These are phyloP conservation scores for Alviniconcha marisindica DNA, from an alignment of 1,140 invertebrate genomes.

Conservation along the genomic window DNA sequence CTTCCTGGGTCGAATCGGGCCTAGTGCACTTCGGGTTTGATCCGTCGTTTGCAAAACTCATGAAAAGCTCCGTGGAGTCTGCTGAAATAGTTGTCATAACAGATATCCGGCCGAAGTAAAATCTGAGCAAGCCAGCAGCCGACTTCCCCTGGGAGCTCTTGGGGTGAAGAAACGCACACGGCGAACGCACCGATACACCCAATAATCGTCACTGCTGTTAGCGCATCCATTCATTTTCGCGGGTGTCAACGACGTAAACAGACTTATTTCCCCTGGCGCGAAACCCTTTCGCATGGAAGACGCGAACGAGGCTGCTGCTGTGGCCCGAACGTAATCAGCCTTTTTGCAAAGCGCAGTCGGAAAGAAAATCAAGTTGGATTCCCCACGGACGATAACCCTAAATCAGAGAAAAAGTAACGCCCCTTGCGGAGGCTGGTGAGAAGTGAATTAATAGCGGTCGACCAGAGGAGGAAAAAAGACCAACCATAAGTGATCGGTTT, in stretches of 20 bases:
- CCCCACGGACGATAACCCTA: conserved; percentile 32
- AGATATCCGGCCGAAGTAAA: not conserved
- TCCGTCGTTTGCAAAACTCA: not conserved
- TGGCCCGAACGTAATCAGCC: conserved; percentile 15
- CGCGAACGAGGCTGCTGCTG: conserved; percentile 6
- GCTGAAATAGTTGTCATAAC: not conserved
- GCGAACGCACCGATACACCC: conserved; percentile 28
- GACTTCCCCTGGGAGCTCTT: not conserved
- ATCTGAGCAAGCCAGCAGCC: not conserved
- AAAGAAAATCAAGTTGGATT: conserved; percentile 34
- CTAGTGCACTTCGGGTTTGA: not conserved
- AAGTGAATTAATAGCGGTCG: conserved; percentile 24
- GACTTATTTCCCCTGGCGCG: conserved; percentile 35
- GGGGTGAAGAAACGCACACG: not conserved
- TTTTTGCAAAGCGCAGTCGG: conserved; percentile 30
- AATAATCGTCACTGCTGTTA: conserved; percentile 31
- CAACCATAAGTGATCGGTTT: too few relatives aligned
- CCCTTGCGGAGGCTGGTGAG: not conserved
- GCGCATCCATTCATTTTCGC: conserved; percentile 35
- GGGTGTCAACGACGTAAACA: conserved; percentile 36
- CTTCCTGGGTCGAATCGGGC: not conserved
- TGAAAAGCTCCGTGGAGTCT: not conserved
- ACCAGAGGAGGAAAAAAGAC: too few relatives aligned
- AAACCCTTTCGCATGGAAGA: conserved; percentile 27
- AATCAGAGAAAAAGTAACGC: conserved; percentile 34